Base-by-base conservation (phyloP, 2,797 vertebrate species). In the Microctenopoma lineatum region DNA sequence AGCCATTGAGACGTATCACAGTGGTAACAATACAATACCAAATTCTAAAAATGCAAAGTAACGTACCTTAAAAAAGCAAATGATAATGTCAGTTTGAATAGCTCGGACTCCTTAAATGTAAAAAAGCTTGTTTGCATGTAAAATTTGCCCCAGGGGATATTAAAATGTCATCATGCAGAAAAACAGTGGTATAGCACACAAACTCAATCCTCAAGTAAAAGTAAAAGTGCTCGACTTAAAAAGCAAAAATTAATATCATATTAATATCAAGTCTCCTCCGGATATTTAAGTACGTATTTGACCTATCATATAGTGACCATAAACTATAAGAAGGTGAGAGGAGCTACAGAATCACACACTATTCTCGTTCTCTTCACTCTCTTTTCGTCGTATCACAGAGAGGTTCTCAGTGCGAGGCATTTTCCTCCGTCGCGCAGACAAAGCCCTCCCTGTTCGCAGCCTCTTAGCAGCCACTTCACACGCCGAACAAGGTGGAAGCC, bases 391-490 rank as follows among this genome's bases (percentile, higher is more conserved):
- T 69, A 72, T 80, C 69, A 73, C 77, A 55, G 75, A 73, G 81
- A 71, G 63, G 64, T 77, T 70, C 73, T 89, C 80, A 73, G 73
- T 80, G 84, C 0, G 56, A 73, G 78, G 69, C 81, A 46, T 71
- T 68, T 75, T 83, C 74, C 75, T 84, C 84, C 44, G 65, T 79
- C 50, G 86, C 62, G 47, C 79, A 75, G 73, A 93, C 93, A 94
- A 94, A 92, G 92, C 80, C 1, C 75, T 83, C 80, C 84, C 89
- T 94, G 93, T 94, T 91, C 63, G 1, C 87, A 87, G 89, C 74
- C 87, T 90, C 86, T 93, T 94, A 91, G 92, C 92, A 95, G 94
- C 94, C 94, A 93, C 93, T 95, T 92, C 93, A 93, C 89, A 91
- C 85, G 1, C 88, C 78, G 83, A 81, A 73, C 89, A 89, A 89